Evolutionary conservation across 2,113 vertebrate species (phyloP).

Genomic region (Scomber colias): DNA sequence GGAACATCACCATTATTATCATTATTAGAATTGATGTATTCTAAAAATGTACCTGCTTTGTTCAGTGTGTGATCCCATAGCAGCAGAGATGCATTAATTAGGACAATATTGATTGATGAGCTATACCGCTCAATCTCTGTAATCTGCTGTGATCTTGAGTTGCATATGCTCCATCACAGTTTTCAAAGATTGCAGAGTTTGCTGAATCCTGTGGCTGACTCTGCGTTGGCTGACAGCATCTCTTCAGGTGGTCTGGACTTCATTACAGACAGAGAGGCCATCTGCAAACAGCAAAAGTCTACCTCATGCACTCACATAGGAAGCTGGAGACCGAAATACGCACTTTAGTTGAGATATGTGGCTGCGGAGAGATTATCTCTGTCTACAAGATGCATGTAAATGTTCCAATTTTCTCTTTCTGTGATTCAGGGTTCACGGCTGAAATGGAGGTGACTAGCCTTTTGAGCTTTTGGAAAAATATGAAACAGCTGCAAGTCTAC

Average conservation of each 20-base stretch:
- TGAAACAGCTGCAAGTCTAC: slow-evolving; percentile 26
- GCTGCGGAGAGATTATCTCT: slow-evolving; percentile 51
- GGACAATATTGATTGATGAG: slow-evolving; percentile 56
- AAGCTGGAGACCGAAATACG: slow-evolving; percentile 36
- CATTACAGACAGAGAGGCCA: slow-evolving; percentile 60
- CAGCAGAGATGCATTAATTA: slow-evolving; percentile 52
- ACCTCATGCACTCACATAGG: slow-evolving; percentile 12
- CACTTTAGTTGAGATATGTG: not conserved
- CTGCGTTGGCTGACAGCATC: slow-evolving; percentile 37
- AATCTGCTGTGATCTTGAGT: slow-evolving; percentile 48
- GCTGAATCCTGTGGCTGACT: slow-evolving; percentile 36
- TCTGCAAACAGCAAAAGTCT: slow-evolving; percentile 55
- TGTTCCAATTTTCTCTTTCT: slow-evolving; percentile 55
- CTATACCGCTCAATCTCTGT: slow-evolving; percentile 38
- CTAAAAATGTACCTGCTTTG: slow-evolving; percentile 31
- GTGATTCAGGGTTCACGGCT: slow-evolving; percentile 43
- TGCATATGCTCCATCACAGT: slow-evolving; percentile 28
- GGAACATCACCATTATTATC: not conserved
- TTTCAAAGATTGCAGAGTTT: slow-evolving; percentile 40
- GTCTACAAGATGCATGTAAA: slow-evolving; percentile 53
- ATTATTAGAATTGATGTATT: slow-evolving; percentile 19
- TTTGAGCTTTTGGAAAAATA: slow-evolving; percentile 37
- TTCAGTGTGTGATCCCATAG: slow-evolving; percentile 25
- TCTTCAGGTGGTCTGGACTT: slow-evolving; percentile 61
- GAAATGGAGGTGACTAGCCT: slow-evolving; percentile 56